Conservation (phyloP, 2,888 invertebrate genomes). For the Periphyllus acericola region DNA sequence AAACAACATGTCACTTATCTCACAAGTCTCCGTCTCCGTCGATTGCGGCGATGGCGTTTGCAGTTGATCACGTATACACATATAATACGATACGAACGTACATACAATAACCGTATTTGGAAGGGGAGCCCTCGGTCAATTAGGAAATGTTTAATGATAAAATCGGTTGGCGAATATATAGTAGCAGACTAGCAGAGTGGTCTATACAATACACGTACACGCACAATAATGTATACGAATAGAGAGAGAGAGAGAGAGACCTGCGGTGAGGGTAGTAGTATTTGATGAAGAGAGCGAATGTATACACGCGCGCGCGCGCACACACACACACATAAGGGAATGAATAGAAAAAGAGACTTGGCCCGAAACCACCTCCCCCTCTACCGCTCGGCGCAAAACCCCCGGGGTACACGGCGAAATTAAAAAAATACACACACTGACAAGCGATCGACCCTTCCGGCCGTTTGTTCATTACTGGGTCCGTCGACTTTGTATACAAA, state of each 20-base stretch:
- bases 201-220: neutral
- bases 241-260: neutral
- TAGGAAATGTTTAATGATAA: slow-evolving; percentile 58
- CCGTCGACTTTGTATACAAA: neutral
- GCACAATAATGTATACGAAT: neutral
- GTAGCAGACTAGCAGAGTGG: neutral
- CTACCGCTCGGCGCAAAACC: neutral
- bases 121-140: slow-evolving; percentile 36
- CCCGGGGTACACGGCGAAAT: slow-evolving; percentile 35
- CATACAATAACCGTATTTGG: neutral
- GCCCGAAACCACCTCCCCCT: slow-evolving; percentile 39
- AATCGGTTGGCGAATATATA: slow-evolving; percentile 37
- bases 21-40: neutral
- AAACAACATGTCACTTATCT: neutral
- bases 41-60: neutral
- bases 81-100: neutral
- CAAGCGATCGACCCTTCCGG: slow-evolving; percentile 51
- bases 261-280: neutral
- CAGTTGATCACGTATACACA: neutral
- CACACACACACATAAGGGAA: neutral
- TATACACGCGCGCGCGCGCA: neutral
- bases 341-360: slow-evolving; percentile 55
- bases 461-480: slow-evolving; percentile 53
- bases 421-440: slow-evolving; percentile 44
- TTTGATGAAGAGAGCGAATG: neutral